Percentiles rank a stretch among this genome's conserved stretches.
phyloP scores from a whole-genome alignment of 2,888 invertebrate species.

The Nymphalis urticae region DNA sequence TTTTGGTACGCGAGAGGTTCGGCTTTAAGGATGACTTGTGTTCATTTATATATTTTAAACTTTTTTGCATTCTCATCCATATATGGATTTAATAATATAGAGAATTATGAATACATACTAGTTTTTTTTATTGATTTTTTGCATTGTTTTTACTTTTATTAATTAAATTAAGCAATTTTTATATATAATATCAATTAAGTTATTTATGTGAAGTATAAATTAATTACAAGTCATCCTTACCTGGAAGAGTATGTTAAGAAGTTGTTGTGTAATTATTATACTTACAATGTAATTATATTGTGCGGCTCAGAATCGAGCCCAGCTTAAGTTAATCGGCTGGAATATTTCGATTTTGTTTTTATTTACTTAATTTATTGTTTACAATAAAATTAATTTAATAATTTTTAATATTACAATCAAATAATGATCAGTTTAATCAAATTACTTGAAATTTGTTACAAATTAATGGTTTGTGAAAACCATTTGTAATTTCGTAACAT shows the following conservation, averaged over 20 bases:
- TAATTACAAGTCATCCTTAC: constrained; percentile 27
- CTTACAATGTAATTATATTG: constrained; percentile 23
- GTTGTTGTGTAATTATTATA: constrained; percentile 39
- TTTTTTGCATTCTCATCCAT: no score
- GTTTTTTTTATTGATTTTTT: not conserved
- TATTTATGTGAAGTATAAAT: not conserved
- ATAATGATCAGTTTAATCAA: no score
- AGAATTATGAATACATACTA: not conserved
- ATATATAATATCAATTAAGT: no score
- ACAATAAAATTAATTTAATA: no score
- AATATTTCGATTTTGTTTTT: constrained; percentile 43
- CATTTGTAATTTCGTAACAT: not conserved
- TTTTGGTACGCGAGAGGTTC: constrained; percentile 44
- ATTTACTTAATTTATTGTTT: not conserved
- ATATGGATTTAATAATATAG: no score
- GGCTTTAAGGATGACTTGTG: constrained; percentile 34
- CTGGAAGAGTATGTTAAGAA: constrained; percentile 31
- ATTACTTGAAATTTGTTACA: not conserved
- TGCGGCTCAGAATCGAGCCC: constrained; percentile 14
- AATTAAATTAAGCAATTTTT: no score
- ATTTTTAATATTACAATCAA: no score
- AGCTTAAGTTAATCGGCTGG: constrained; percentile 40
- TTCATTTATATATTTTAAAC: not conserved
- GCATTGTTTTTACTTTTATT: not conserved
- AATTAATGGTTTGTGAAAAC: constrained; percentile 5